A percentile compares a stretch with the other conserved stretches of the same genome.
phyloP scores from a whole-genome alignment of 2,113 vertebrate genomes.

The Atractosteus spatula region DNA sequence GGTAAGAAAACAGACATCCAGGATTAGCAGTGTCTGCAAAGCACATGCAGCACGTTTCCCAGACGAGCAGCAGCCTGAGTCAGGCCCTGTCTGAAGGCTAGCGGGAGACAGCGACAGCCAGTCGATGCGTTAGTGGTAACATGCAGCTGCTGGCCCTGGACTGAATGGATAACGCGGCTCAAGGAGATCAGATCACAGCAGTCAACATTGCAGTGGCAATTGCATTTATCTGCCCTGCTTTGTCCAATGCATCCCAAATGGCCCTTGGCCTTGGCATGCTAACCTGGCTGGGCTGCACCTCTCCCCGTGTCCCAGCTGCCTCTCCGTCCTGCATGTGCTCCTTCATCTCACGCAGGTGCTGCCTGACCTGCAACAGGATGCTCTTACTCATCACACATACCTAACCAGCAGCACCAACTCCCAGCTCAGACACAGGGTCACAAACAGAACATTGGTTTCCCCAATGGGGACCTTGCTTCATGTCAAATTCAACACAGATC shows the following conservation, averaged over 20 bases:
- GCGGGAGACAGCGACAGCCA: background rate
- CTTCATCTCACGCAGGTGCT: constrained; percentile 76
- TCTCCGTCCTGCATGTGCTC: constrained; percentile 65
- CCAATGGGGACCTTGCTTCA: no score
- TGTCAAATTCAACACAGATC: no score
- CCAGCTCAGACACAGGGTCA: no score
- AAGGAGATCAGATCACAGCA: background rate
- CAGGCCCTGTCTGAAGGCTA: no score
- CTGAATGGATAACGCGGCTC: constrained; percentile 31
- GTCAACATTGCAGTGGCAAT: background rate
- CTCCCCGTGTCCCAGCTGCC: constrained; percentile 42
- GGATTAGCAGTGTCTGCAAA: background rate
- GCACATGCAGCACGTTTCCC: background rate
- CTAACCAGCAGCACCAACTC: background rate
- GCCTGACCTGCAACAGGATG: constrained; percentile 78
- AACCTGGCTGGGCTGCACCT: constrained; percentile 62
- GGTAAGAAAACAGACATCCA: constrained; percentile 5
- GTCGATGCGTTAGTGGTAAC: constrained; percentile 35
- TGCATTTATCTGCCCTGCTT: background rate
- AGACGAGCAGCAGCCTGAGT: no score
- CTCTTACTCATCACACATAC: constrained; percentile 26
- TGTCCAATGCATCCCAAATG: constrained; percentile 45
- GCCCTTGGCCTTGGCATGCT: constrained; percentile 55
- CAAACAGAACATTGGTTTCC: no score
- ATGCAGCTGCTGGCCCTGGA: constrained; percentile 46